These are phyloP conservation scores for Diglossa cyanea DNA, from an alignment of 2,797 vertebrate species.

Conservation along the genomic window DNA sequence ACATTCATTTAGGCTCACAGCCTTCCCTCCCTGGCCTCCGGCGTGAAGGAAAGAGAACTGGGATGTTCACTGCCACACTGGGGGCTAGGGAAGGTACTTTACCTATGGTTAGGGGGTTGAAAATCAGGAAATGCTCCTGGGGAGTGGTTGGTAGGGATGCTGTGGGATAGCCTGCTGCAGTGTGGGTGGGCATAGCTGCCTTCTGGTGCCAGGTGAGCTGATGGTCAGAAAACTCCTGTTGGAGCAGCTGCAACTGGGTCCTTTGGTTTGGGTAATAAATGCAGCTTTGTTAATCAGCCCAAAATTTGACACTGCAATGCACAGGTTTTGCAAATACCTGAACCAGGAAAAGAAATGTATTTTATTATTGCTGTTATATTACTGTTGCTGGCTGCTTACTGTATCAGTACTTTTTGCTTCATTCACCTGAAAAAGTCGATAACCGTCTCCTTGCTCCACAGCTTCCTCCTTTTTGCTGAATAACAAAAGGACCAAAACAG, in stretches of 20 bases:
- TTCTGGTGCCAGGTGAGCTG: background rate
- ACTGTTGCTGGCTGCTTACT: background rate
- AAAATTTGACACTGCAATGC: background rate
- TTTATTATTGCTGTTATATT: background rate
- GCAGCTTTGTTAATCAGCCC: background rate
- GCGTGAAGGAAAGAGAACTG: rapidly evolving
- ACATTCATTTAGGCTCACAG: background rate
- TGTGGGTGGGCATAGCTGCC: background rate
- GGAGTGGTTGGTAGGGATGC: background rate
- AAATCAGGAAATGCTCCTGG: background rate
- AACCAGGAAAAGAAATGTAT: background rate
- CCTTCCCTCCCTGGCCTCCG: background rate
- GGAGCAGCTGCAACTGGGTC: rapidly evolving
- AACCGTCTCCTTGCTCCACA: background rate
- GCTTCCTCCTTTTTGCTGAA: background rate
- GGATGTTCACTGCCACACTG: rapidly evolving
- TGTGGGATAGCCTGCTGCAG: background rate
- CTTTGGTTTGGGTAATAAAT: background rate
- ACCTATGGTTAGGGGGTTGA: rapidly evolving
- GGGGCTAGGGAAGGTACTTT: background rate
- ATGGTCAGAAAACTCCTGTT: background rate
- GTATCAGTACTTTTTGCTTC: background rate
- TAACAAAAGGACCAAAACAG: background rate
- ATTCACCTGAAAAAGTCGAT: background rate
- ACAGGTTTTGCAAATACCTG: background rate